Percentiles rank a stretch among this genome's conserved stretches.
These are phyloP conservation scores for Muschampia plurimacula DNA, from an alignment of 2,888 invertebrate genomes.

Conservation along the genomic window DNA sequence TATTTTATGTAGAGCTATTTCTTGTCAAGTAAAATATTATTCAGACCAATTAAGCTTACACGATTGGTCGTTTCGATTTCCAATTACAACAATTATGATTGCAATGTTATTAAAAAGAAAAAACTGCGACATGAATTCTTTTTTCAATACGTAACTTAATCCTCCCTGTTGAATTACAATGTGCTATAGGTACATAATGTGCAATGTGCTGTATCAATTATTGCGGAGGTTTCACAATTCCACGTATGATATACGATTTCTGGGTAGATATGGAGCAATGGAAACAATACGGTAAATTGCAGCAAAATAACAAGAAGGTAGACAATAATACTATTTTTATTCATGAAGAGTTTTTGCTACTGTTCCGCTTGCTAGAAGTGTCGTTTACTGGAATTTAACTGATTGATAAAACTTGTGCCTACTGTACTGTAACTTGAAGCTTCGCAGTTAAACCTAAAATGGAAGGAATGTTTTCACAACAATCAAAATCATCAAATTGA, in stretches of 20 bases:
- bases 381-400: slow-evolving; percentile 17
- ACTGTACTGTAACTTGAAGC: too few relatives aligned
- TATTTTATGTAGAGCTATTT: background rate
- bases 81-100: slow-evolving; percentile 15
- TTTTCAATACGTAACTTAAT: slow-evolving; percentile 5
- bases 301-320: slow-evolving; percentile 28
- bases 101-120: slow-evolving; percentile 6
- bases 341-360: slow-evolving; percentile 23
- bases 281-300: slow-evolving; percentile 32
- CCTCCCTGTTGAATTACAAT: slow-evolving; percentile 24
- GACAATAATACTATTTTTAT: slow-evolving; percentile 34
- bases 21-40: background rate
- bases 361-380: slow-evolving; percentile 2
- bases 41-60: background rate
- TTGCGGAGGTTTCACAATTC: slow-evolving; percentile 23
- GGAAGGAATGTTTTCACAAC: too few relatives aligned
- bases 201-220: slow-evolving; percentile 16
- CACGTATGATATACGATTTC: slow-evolving; percentile 19
- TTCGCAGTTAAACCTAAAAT: too few relatives aligned
- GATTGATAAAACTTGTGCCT: background rate
- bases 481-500: too few relatives aligned
- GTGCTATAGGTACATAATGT: background rate
- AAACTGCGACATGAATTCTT: slow-evolving; percentile 18
- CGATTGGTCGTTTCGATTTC: background rate
- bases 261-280: slow-evolving; percentile 19